Percentiles rank a stretch among this genome's conserved stretches.
Evolutionary conservation across 2,113 vertebrate species (phyloP).

Genomic region (Caretta caretta): DNA sequence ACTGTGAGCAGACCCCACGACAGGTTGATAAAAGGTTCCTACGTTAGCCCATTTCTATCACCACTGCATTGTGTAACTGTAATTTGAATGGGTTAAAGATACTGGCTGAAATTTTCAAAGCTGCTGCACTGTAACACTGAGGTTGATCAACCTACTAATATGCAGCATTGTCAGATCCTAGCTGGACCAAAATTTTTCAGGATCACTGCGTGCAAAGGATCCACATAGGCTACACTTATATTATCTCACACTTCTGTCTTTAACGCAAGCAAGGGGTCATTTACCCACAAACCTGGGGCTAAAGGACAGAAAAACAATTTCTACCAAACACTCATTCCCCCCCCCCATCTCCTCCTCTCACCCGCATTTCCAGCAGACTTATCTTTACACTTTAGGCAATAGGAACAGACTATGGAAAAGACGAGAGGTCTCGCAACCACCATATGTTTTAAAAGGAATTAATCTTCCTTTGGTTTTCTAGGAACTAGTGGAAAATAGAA

Average conservation of each 20-base stretch:
- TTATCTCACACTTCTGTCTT: background rate
- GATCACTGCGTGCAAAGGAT: background rate
- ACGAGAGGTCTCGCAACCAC: background rate
- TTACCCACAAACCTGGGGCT: too few relatives aligned
- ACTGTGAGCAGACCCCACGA: background rate
- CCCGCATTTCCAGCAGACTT: accelerated
- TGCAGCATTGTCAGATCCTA: background rate
- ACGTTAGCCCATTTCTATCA: background rate
- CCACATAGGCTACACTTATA: background rate
- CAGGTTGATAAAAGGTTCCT: background rate
- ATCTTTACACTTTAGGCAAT: background rate
- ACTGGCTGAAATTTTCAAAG: background rate
- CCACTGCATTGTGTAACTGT: background rate
- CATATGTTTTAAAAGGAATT: background rate
- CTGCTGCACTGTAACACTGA: background rate
- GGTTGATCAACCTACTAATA: background rate
- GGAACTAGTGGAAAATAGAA: background rate
- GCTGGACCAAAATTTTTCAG: background rate
- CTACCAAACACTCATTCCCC: too few relatives aligned
- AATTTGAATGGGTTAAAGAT: background rate
- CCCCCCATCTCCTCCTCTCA: too few relatives aligned
- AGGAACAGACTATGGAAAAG: background rate
- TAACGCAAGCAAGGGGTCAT: background rate
- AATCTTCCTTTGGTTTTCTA: background rate
- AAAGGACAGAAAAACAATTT: too few relatives aligned